Conservation (phyloP, 2,797 vertebrate genomes). For the Discoglossus pictus region DNA sequence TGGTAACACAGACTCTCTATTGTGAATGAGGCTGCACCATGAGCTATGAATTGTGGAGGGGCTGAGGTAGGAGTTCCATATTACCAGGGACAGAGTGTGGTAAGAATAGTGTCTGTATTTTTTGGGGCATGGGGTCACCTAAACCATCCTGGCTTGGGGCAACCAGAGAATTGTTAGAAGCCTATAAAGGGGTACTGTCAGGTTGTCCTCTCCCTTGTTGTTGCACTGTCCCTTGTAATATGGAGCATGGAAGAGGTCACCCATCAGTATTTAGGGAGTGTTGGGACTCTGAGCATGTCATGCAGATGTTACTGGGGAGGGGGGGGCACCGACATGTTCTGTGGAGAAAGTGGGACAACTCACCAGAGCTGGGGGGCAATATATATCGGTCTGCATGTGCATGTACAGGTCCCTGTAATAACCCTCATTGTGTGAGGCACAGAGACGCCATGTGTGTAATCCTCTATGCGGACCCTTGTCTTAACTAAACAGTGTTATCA, state of each 20-base stretch:
- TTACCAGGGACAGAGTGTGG: conserved; percentile 34
- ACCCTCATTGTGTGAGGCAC: background rate
- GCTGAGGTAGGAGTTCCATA: conserved; percentile 12
- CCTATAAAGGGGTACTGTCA: too few species aligned
- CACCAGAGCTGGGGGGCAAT: background rate
- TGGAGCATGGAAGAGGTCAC: conserved; percentile 1
- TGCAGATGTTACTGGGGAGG: background rate
- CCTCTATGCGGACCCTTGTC: too few species aligned
- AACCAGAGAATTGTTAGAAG: too few species aligned
- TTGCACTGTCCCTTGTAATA: conserved; percentile 18
- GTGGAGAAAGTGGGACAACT: background rate
- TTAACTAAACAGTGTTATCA: too few species aligned
- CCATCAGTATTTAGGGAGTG: conserved; percentile 13
- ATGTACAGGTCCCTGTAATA: conserved; percentile 22
- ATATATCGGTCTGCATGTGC: conserved; percentile 28
- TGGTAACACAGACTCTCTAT: conserved; percentile 18
- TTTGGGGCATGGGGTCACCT: too few species aligned
- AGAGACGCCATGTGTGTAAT: too few species aligned
- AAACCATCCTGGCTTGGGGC: too few species aligned
- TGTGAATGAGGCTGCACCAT: conserved; percentile 39
- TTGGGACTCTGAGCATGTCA: background rate
- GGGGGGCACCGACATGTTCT: conserved; percentile 6
- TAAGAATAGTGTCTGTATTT: too few species aligned
- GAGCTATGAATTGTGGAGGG: conserved; percentile 22
- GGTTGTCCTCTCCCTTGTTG: too few species aligned